Evolutionary conservation across 2,888 invertebrate species (phyloP).

Genomic region (Orchestes rusci): DNA sequence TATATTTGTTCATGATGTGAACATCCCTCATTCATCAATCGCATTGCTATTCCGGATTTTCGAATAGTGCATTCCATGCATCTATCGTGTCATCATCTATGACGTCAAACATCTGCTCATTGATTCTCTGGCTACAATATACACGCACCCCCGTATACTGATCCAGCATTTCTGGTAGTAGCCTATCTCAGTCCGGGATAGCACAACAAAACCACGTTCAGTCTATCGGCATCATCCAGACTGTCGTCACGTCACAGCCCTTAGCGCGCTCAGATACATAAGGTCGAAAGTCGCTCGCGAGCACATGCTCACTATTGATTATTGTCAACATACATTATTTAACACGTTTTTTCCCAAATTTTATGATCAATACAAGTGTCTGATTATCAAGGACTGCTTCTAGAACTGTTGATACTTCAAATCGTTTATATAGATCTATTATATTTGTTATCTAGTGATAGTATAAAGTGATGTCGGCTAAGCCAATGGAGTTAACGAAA

Average conservation of each 20-base stretch:
- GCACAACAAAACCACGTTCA: slow-evolving; percentile 24
- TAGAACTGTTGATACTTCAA: too few species aligned
- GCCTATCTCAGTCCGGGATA: slow-evolving; percentile 14
- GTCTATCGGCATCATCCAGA: slow-evolving; percentile 23
- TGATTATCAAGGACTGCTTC: too few species aligned
- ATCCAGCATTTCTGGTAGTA: neutral
- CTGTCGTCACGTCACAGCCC: neutral
- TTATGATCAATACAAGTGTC: too few species aligned
- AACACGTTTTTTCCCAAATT: neutral
- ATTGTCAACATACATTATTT: too few species aligned
- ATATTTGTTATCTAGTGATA: neutral
- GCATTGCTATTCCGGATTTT: too few species aligned
- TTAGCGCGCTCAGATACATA: slow-evolving; percentile 17
- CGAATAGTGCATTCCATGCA: too few species aligned
- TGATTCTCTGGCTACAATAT: too few species aligned
- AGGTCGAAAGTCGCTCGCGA: slow-evolving; percentile 28
- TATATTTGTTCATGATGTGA: too few species aligned
- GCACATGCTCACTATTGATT: slow-evolving; percentile 28
- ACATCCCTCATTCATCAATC: too few species aligned
- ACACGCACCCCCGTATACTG: slow-evolving; percentile 1
- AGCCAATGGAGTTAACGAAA: slow-evolving; percentile 49
- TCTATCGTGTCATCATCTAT: too few species aligned
- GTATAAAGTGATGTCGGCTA: slow-evolving; percentile 27
- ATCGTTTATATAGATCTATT: neutral
- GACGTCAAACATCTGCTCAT: too few species aligned